Conservation (phyloP, 2,888 invertebrate genomes). For the Thymelicus acteon region DNA sequence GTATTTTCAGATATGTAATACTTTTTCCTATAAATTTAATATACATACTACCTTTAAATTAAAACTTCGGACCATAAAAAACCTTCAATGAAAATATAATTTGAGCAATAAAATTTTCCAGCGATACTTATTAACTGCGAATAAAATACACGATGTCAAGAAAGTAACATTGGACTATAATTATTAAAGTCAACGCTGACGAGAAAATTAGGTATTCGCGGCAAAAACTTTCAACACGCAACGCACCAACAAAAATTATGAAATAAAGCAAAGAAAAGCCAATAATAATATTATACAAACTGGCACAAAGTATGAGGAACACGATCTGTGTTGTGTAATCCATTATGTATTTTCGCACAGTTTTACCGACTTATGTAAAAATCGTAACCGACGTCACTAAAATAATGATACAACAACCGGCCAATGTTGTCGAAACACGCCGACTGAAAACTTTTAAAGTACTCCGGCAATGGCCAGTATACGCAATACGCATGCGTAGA, state of each 20-base stretch:
- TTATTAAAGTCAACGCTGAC: conserved; percentile 50
- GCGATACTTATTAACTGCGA: conserved; percentile 12
- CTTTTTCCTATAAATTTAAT: conserved; percentile 10
- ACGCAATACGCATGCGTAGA: conserved; percentile 51
- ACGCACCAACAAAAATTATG: conserved; percentile 48
- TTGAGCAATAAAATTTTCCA: conserved; percentile 20
- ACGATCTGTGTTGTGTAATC: conserved; percentile 65
- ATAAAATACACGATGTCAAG: conserved; percentile 36
- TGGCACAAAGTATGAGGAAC: conserved; percentile 69
- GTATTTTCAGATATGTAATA: no score
- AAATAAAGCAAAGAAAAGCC: conserved; percentile 42
- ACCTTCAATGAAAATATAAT: conserved; percentile 13
- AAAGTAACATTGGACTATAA: conserved; percentile 30
- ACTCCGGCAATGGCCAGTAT: conserved; percentile 19
- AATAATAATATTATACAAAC: conserved; percentile 58
- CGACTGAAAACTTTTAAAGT: conserved; percentile 47
- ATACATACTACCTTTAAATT: not conserved
- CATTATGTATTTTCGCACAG: conserved; percentile 52
- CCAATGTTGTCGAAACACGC: conserved; percentile 43
- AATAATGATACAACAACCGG: conserved; percentile 39
- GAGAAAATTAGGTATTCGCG: conserved; percentile 62
- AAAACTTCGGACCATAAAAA: conserved; percentile 13
- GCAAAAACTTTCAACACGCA: conserved; percentile 64
- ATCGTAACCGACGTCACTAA: conserved; percentile 31
- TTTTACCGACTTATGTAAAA: conserved; percentile 37